Percentiles rank a stretch among this genome's conserved stretches.
These are phyloP conservation scores for Acanthornis magna DNA, from an alignment of 2,797 vertebrate genomes.

Conservation along the genomic window DNA sequence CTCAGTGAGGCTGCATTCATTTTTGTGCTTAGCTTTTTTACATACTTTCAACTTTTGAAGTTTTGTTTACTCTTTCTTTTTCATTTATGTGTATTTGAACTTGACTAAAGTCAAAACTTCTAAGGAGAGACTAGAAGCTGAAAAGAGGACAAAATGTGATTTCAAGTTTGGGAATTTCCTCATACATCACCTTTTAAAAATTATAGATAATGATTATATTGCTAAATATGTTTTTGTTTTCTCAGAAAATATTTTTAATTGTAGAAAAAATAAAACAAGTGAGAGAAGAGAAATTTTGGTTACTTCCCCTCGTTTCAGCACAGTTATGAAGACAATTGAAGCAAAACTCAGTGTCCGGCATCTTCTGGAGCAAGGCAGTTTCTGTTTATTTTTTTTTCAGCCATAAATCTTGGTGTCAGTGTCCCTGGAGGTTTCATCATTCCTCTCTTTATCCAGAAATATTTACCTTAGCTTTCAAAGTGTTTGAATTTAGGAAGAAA, in stretches of 20 bases:
- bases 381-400: neutral
- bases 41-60: neutral
- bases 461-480: slow-evolving; percentile 4
- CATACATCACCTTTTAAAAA: neutral
- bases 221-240: neutral
- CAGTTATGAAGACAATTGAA: neutral
- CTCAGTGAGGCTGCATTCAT: fast-evolving
- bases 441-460: neutral
- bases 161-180: neutral
- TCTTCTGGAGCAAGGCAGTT: neutral
- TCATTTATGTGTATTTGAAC: neutral
- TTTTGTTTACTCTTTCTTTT: neutral
- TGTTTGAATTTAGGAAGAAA: neutral
- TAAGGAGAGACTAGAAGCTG: neutral
- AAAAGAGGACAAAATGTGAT: neutral
- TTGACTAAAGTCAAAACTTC: neutral
- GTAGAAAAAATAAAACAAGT: neutral
- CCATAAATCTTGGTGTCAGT: neutral
- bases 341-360: neutral
- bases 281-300: neutral
- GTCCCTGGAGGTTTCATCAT: neutral
- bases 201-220: neutral
- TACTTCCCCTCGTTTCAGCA: neutral
- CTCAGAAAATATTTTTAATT: neutral
- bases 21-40: neutral